Evolutionary conservation across 2,113 vertebrate species (phyloP).

Genomic region (Equus przewalskii): DNA sequence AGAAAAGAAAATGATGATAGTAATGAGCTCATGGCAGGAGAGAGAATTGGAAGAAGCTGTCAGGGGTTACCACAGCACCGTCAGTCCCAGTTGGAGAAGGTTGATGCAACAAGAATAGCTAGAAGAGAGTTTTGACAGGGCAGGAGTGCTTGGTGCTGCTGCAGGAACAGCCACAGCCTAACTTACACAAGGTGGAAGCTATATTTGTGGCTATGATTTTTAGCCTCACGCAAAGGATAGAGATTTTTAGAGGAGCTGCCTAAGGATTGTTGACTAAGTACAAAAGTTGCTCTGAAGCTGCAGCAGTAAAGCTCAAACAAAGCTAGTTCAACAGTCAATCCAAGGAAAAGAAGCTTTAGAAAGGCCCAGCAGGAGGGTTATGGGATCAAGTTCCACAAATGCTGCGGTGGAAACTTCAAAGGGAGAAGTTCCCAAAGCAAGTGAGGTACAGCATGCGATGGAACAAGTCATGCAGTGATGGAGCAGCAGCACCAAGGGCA

Average conservation of each 20-base stretch:
- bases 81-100: background rate
- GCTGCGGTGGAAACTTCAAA: background rate
- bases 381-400: background rate
- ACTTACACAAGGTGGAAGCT: background rate
- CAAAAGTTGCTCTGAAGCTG: background rate
- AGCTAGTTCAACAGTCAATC: background rate
- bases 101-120: background rate
- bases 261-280: background rate
- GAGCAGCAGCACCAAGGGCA: background rate
- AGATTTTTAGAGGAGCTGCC: background rate
- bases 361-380: background rate
- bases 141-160: background rate
- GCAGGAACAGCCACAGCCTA: background rate
- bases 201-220: background rate
- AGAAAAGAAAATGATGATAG: background rate
- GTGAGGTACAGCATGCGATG: rapidly evolving
- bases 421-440: background rate
- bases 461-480: background rate
- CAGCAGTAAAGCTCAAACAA: background rate
- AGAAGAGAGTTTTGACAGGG: background rate
- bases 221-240: background rate
- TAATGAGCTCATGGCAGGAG: background rate
- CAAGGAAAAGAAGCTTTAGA: background rate
- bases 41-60: background rate
- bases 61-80: background rate